A percentile compares a stretch with the other conserved stretches of the same genome.
phyloP scores from a whole-genome alignment of 2,797 vertebrate genomes.

The Hippopotamyrus pictus region DNA sequence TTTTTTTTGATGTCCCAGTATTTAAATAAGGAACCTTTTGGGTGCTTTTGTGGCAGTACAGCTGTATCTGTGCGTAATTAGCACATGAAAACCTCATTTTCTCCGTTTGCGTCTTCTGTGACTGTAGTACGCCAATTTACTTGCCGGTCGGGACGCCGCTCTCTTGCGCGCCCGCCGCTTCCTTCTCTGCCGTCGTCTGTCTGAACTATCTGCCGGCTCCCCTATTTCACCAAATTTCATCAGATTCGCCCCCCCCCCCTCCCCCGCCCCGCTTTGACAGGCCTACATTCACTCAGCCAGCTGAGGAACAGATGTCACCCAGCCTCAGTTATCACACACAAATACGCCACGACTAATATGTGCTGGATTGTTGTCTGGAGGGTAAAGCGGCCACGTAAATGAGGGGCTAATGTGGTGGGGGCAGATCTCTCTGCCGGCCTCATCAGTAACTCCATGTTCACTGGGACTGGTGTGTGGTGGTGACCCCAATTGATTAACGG shows the following conservation, averaged over 20 bases:
- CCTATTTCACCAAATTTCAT: slow-evolving; percentile 27
- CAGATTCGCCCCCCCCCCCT: neutral
- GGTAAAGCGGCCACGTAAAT: neutral
- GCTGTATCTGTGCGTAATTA: slow-evolving; percentile 21
- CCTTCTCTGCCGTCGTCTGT: slow-evolving; percentile 43
- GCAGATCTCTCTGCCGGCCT: neutral
- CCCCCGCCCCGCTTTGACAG: neutral
- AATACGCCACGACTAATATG: slow-evolving; percentile 2
- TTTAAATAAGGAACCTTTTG: slow-evolving; percentile 16
- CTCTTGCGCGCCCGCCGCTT: slow-evolving; percentile 35
- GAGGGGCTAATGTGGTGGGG: neutral
- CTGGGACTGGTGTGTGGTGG: neutral
- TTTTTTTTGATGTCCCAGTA: slow-evolving; percentile 13
- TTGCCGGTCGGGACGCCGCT: slow-evolving; percentile 34
- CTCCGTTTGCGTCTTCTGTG: slow-evolving; percentile 32
- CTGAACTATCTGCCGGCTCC: slow-evolving; percentile 46
- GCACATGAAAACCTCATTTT: slow-evolving; percentile 39
- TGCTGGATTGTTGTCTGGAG: slow-evolving; percentile 10
- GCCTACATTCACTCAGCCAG: slow-evolving; percentile 8
- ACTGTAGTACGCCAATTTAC: slow-evolving; percentile 29
- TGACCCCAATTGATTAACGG: neutral
- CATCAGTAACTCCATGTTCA: neutral
- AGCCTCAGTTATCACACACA: slow-evolving; percentile 4
- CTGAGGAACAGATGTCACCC: slow-evolving; percentile 42
- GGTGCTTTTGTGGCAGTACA: slow-evolving; percentile 23